These are phyloP conservation scores for Erythrocercus mccallii DNA, from an alignment of 2,113 vertebrate species.

Conservation along the genomic window DNA sequence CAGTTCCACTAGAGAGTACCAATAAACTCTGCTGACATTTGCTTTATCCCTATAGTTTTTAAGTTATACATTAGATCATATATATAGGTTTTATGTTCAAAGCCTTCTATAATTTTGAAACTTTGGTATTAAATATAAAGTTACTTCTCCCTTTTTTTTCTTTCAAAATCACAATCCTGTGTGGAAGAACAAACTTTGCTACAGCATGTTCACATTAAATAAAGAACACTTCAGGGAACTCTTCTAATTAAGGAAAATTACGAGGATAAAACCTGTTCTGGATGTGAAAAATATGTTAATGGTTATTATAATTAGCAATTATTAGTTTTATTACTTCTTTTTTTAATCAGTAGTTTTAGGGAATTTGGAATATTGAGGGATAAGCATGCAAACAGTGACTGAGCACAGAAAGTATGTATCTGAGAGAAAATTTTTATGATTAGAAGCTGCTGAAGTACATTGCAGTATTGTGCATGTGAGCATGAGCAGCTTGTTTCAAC, in stretches of 20 bases:
- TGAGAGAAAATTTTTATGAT: background rate
- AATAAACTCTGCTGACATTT: background rate
- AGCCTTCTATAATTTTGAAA: background rate
- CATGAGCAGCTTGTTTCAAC: background rate
- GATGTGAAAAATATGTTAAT: background rate
- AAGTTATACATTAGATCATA: background rate
- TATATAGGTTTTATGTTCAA: background rate
- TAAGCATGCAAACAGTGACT: background rate
- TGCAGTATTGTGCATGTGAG: background rate
- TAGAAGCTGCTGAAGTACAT: background rate
- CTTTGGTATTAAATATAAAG: background rate
- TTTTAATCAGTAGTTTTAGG: background rate
- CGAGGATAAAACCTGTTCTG: background rate
- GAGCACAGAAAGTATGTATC: background rate
- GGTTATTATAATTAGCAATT: background rate
- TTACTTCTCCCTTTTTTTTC: background rate
- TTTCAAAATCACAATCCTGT: background rate
- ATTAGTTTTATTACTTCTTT: background rate
- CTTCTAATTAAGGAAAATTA: background rate
- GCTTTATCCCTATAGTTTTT: background rate
- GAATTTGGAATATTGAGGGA: background rate
- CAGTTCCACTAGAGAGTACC: background rate
- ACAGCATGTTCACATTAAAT: background rate
- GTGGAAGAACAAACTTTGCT: background rate
- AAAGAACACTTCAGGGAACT: background rate